Conservation (phyloP, 2,113 vertebrate genomes). For the Corythornis cristatus region DNA sequence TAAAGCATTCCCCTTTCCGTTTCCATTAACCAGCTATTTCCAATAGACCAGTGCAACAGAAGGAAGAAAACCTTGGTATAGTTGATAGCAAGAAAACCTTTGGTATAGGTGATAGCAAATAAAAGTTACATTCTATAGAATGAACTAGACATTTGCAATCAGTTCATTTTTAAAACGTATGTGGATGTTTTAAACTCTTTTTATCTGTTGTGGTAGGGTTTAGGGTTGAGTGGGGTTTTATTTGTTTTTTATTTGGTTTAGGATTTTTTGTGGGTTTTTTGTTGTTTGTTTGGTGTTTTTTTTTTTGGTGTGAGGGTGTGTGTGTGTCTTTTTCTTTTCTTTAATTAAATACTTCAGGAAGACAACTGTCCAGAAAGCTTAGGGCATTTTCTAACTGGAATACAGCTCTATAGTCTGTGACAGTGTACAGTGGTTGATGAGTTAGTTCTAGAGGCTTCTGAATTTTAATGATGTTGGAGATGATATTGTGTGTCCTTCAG, state of each 20-base stretch:
- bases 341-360: conserved; percentile 7
- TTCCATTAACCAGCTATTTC: background rate
- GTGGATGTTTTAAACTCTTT: background rate
- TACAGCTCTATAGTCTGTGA: conserved; percentile 78
- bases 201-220: no score
- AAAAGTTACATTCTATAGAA: background rate
- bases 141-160: background rate
- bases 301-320: no score
- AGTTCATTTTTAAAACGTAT: background rate
- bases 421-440: conserved; percentile 94
- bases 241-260: no score
- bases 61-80: background rate
- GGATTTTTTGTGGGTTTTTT: no score
- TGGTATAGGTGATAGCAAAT: background rate
- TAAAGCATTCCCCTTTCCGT: background rate
- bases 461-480: conserved; percentile 99
- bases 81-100: background rate
- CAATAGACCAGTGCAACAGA: background rate
- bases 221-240: no score
- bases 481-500: conserved; percentile 99
- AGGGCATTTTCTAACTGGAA: conserved; percentile 60
- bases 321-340: background rate
- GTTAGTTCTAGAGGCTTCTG: conserved; percentile 98
- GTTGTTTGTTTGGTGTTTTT: no score
- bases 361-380: conserved; percentile 48